A percentile compares a stretch with the other conserved stretches of the same genome.
These are phyloP conservation scores for Xenus cinereus DNA, from an alignment of 2,113 vertebrate species.

Conservation along the genomic window DNA sequence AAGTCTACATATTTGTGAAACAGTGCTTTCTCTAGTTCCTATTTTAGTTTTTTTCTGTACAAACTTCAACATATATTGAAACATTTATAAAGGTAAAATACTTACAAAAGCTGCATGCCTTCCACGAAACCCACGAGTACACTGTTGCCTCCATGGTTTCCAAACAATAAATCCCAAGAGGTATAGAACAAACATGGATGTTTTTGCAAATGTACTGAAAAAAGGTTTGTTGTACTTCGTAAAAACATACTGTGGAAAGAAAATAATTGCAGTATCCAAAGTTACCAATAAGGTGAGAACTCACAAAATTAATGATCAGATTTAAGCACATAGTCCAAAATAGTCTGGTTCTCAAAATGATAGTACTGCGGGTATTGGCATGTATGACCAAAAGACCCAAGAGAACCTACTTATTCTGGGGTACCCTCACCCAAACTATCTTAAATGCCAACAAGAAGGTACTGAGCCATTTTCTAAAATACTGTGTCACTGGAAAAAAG, in stretches of 20 bases:
- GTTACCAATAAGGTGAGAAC: conserved; percentile 2
- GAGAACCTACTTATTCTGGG: background rate
- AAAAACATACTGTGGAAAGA: conserved; percentile 88
- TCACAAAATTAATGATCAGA: background rate
- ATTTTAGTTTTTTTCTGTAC: background rate
- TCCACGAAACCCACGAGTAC: conserved; percentile 83
- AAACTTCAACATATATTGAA: background rate
- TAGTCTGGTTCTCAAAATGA: background rate
- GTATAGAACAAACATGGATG: conserved; percentile 96
- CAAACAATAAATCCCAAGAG: conserved; percentile 95
- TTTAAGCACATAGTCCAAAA: background rate
- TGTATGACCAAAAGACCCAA: background rate
- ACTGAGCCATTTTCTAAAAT: background rate
- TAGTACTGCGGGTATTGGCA: background rate
- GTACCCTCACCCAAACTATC: background rate
- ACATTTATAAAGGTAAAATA: conserved; percentile 22
- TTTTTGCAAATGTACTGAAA: conserved; percentile 98
- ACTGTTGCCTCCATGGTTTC: conserved; percentile 96
- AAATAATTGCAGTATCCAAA: conserved; percentile 37
- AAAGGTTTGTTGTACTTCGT: conserved; percentile 96
- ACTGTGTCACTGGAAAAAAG: background rate
- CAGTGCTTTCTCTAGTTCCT: background rate
- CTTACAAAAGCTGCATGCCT: conserved; percentile 86
- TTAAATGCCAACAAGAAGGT: background rate
- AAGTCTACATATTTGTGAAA: too few species aligned